A percentile compares a stretch with the other conserved stretches of the same genome.
Conservation (phyloP, 1,140 invertebrate species). For the Littorina saxatilis region DNA sequence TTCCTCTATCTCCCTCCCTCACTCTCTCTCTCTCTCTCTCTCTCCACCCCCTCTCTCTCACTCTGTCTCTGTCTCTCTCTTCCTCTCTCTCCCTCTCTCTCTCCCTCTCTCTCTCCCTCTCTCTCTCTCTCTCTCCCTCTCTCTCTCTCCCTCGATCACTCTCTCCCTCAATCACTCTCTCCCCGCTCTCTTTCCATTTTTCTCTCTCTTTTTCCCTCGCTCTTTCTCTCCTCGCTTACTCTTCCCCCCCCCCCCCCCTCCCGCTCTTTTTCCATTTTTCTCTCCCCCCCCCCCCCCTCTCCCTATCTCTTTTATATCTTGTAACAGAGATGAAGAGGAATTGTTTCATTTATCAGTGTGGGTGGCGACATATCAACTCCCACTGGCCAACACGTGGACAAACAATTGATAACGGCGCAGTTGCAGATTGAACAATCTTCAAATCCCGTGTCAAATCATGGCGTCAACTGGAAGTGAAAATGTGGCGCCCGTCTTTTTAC, state of each 20-base stretch:
- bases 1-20: neutral
- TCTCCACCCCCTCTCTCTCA: neutral
- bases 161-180: no score
- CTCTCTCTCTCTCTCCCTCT: neutral
- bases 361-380: no score
- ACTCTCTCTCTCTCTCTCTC: neutral
- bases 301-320: neutral
- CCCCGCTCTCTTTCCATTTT: neutral
- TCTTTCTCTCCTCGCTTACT: neutral
- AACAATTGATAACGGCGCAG: no score
- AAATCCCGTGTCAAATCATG: no score
- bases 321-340: no score
- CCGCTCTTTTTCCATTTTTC: neutral
- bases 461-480: no score
- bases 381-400: no score
- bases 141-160: neutral
- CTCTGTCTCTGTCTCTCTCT: constrained; percentile 5
- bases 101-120: neutral
- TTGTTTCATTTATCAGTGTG: no score
- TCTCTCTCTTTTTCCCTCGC: neutral
- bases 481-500: no score
- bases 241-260: neutral
- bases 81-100: neutral
- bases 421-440: no score
- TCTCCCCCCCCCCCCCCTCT: neutral